Conservation (phyloP, 1,140 invertebrate genomes). For the Helicoverpa zea region DNA sequence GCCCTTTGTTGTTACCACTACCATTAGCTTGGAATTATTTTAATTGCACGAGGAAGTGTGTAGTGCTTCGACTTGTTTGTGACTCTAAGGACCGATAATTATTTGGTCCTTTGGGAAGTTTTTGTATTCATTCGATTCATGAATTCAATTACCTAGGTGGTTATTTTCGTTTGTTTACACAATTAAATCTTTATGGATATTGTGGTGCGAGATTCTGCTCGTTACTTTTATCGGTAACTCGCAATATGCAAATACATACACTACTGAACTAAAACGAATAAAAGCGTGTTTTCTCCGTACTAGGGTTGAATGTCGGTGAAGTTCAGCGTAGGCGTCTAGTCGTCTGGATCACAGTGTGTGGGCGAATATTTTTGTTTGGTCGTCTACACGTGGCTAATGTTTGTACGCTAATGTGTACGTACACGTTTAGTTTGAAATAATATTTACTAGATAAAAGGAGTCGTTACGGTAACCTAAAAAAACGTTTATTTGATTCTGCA, state of each 20-base stretch:
- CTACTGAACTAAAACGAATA: conserved; percentile 14
- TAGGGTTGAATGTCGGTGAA: conserved; percentile 40
- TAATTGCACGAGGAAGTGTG: conserved; percentile 19
- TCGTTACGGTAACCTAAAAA: conserved; percentile 11
- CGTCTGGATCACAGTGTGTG: conserved; percentile 47
- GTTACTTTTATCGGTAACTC: background rate
- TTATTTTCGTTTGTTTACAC: background rate
- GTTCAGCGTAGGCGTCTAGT: conserved; percentile 45
- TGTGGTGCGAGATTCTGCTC: background rate
- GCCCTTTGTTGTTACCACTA: conserved; percentile 49
- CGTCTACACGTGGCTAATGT: conserved; percentile 31
- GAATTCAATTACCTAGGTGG: background rate
- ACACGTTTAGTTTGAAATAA: conserved; percentile 25
- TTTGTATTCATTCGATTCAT: too few species aligned
- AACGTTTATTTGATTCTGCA: background rate
- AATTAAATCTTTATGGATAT: background rate
- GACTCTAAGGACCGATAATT: conserved; percentile 6
- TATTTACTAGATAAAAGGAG: conserved; percentile 37
- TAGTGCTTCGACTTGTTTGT: background rate
- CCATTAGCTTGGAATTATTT: conserved; percentile 35
- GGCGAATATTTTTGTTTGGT: conserved; percentile 48
- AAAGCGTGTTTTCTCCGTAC: conserved; percentile 25
- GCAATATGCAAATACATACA: conserved; percentile 30
- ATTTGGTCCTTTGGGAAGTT: background rate
- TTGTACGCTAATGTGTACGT: conserved; percentile 22